These are phyloP conservation scores for Megathymus violae DNA, from an alignment of 1,140 invertebrate species.

Conservation along the genomic window DNA sequence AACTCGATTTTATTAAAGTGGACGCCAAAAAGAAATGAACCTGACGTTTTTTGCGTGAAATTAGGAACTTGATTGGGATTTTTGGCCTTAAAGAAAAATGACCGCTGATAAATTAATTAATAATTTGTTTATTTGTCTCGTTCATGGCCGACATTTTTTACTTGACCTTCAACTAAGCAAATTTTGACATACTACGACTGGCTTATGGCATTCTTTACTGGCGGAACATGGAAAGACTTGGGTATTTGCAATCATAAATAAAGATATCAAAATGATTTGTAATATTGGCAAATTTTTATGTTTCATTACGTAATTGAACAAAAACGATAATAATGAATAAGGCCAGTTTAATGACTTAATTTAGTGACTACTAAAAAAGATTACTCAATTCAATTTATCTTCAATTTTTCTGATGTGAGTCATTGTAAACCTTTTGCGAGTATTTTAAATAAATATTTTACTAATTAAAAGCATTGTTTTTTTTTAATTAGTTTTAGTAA, in stretches of 20 bases:
- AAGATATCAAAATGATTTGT: not conserved
- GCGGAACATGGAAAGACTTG: not conserved
- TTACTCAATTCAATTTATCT: no score
- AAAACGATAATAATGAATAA: not conserved
- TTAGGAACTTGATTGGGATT: constrained; percentile 18
- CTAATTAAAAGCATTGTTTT: no score
- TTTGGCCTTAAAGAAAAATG: constrained; percentile 11
- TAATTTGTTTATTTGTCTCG: constrained; percentile 8
- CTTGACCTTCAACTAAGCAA: constrained; percentile 11
- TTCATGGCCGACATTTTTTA: constrained; percentile 7
- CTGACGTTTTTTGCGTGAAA: not conserved
- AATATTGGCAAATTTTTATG: not conserved
- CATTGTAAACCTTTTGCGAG: no score
- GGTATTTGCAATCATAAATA: not conserved
- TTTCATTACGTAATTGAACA: not conserved
- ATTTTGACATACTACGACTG: not conserved
- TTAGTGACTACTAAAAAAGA: not conserved
- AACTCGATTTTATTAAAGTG: no score
- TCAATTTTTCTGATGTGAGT: no score
- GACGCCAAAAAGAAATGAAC: not conserved
- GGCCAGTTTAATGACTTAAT: not conserved
- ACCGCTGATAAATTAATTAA: constrained; percentile 16
- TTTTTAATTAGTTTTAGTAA: no score
- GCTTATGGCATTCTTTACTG: not conserved
- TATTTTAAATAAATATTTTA: no score